phyloP scores from a whole-genome alignment of 2,888 invertebrate genomes.

The Sarcophaga caerulescens region DNA sequence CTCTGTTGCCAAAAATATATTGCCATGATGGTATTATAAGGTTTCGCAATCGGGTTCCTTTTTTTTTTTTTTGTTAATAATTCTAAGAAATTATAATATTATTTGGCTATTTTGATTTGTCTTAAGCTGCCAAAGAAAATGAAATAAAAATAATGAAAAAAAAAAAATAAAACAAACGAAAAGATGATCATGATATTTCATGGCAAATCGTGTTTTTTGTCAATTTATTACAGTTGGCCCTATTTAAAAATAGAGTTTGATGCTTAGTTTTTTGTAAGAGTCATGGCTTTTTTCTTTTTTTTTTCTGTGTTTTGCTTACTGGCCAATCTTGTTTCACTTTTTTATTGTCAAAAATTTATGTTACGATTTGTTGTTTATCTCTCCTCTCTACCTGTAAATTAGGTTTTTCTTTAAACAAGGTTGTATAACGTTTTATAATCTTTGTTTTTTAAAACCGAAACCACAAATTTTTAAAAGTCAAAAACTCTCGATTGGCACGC shows the following conservation, averaged over 20 bases:
- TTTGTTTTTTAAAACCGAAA: constrained; percentile 28
- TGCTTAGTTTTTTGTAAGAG: constrained; percentile 10
- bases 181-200: constrained; percentile 60
- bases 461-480: constrained; percentile 6
- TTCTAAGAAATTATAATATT: constrained; percentile 54
- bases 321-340: not conserved
- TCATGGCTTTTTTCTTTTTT: not conserved
- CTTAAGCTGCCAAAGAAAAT: not conserved
- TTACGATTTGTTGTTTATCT: constrained; percentile 11
- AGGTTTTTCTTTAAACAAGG: constrained; percentile 54
- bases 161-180: not conserved
- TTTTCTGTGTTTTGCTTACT: constrained; percentile 6
- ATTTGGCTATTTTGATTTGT: constrained; percentile 52
- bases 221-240: constrained; percentile 60
- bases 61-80: constrained; percentile 14
- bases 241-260: constrained; percentile 44
- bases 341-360: constrained; percentile 45
- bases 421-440: constrained; percentile 39
- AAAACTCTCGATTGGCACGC: constrained; percentile 58
- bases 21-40: not conserved
- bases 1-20: constrained; percentile 32
- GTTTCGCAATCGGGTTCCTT: constrained; percentile 17
- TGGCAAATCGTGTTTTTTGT: constrained; percentile 57
- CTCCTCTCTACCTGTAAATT: constrained; percentile 62
- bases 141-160: not conserved